Evolutionary conservation across 2,888 invertebrate genomes (phyloP).

Genomic region (Celastrina argiolus): DNA sequence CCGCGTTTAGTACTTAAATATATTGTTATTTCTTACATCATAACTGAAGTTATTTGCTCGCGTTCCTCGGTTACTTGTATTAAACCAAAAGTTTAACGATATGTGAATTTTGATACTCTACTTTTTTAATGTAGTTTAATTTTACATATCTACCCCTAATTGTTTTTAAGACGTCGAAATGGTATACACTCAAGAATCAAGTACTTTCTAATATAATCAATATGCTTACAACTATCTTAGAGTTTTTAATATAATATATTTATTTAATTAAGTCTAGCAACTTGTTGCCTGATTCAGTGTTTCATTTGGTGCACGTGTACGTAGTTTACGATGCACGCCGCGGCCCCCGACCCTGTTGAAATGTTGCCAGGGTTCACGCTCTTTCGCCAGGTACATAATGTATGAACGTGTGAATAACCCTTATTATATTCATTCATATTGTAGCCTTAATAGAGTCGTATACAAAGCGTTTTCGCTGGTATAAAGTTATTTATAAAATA

Average conservation of each 20-base stretch:
- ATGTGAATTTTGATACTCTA: not conserved
- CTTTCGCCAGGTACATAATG: conserved; percentile 16
- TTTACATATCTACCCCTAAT: not conserved
- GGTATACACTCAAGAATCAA: too few relatives aligned
- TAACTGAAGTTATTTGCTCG: conserved; percentile 4
- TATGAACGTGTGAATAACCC: conserved; percentile 19
- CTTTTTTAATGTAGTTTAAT: not conserved
- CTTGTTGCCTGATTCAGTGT: conserved; percentile 16
- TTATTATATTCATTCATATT: conserved; percentile 7
- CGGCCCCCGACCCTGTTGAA: conserved; percentile 41
- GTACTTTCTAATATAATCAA: not conserved
- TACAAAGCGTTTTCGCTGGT: not conserved
- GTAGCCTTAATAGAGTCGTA: not conserved
- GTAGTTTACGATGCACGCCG: conserved; percentile 19
- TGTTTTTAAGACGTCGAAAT: too few relatives aligned
- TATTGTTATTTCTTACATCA: not conserved
- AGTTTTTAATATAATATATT: not conserved
- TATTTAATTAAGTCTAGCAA: conserved; percentile 10
- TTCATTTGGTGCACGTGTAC: conserved; percentile 16
- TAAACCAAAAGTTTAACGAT: not conserved
- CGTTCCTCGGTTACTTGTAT: not conserved
- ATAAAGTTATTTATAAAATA: not conserved
- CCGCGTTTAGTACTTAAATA: conserved; percentile 1
- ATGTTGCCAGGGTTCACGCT: conserved; percentile 43
- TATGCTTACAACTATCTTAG: not conserved